Base-by-base conservation (phyloP, 2,113 vertebrate species). In the Actenoides hombroni region DNA sequence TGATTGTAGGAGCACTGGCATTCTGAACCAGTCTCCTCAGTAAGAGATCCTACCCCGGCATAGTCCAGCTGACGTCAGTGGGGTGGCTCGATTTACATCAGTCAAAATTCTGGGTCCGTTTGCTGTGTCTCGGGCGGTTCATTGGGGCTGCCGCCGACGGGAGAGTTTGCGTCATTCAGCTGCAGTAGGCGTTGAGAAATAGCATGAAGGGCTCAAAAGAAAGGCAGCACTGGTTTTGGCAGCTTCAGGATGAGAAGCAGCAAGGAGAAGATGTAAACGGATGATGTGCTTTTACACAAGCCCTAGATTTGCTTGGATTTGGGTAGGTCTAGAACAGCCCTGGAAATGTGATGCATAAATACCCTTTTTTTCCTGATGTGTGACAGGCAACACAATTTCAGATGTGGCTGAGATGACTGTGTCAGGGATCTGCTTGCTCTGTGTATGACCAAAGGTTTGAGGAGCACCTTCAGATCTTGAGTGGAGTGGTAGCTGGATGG, bases 1-100 rank as follows among this genome's bases (percentile, higher is more conserved):
- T 91, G 92, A 46, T 67, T 5, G 25, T 16, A 69, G 39, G 54
- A 82, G 57, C 23, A 0, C n/a, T 5, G 71, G 63, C 26, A 49
- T 87, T 85, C 87, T 56, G 16, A 60, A 26, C 16, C 6, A 11
- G 60, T 8, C 16, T 77, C 80, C 80, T 10, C 25, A 12, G 89
- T 29, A 61, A 95, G 77, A 86, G 90, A 93, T 93, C 92, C 84
- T 61, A 61, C 20, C 65, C 81, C 35, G 23, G 12, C 48, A 39
- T 21, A 85, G 57, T 12, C 80, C 63, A 4, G 81, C 65, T 93
- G 94, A 95, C 84, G 78, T 96, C 94, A 95, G 75, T 2, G 17
- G 40, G 29, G 71, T 2, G 6, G 79, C 82, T 94, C 67, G 2
- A 24, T 92, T 96, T 94, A 73, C 90, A 80, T 11, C 17, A 0